These are phyloP conservation scores for Clamator glandarius DNA, from an alignment of 2,797 vertebrate genomes.

Conservation along the genomic window DNA sequence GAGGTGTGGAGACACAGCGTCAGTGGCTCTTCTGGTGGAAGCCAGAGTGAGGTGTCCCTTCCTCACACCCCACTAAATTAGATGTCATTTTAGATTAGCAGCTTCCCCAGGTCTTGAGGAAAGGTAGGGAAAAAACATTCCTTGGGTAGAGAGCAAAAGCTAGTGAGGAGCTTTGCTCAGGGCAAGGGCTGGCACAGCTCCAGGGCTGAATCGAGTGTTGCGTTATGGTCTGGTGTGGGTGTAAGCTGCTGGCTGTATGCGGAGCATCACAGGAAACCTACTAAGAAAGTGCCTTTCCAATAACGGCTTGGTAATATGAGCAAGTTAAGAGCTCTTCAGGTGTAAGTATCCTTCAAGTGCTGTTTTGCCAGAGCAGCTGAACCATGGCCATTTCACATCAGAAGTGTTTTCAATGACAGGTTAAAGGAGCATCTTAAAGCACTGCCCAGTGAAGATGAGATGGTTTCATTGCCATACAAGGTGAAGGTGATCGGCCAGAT, in stretches of 20 bases:
- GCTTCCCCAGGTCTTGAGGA: neutral
- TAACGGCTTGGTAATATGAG: accelerated
- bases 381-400: neutral
- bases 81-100: neutral
- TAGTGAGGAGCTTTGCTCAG: neutral
- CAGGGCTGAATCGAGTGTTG: accelerated
- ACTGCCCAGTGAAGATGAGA: conserved; percentile 75
- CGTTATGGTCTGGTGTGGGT: neutral
- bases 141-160: neutral
- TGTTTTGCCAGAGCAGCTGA: accelerated
- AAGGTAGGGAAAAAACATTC: neutral
- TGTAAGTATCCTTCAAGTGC: neutral
- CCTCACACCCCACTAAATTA: neutral
- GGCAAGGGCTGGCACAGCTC: neutral
- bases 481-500: conserved; percentile 78
- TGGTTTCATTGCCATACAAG: conserved; percentile 68
- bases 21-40: accelerated
- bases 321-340: neutral
- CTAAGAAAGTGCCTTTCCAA: neutral
- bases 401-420: conserved; percentile 67
- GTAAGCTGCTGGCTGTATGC: neutral
- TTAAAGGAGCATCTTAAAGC: conserved; percentile 81
- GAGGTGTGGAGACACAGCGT: neutral
- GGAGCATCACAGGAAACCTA: neutral
- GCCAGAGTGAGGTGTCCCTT: neutral